phyloP scores from a whole-genome alignment of 1,140 invertebrate species.

The Ylistrum balloti region DNA sequence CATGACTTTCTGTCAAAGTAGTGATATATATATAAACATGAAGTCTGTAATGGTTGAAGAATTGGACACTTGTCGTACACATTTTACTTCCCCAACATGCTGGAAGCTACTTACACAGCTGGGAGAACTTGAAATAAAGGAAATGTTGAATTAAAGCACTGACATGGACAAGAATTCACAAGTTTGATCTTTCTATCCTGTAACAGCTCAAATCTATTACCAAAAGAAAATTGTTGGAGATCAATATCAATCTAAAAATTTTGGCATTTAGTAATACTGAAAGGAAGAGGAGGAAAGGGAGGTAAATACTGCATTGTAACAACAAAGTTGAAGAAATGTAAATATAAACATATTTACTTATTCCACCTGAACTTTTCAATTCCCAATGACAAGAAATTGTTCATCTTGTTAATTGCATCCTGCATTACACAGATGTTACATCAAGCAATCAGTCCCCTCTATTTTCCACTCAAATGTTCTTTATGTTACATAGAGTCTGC shows the following conservation, averaged over 20 bases:
- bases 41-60: too few species aligned
- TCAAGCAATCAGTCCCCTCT: neutral
- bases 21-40: too few species aligned
- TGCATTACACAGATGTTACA: neutral
- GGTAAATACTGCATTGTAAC: neutral
- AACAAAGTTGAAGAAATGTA: neutral
- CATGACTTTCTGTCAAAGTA: too few species aligned
- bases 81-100: too few species aligned
- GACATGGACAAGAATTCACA: neutral
- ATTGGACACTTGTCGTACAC: too few species aligned
- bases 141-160: too few species aligned
- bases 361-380: neutral
- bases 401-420: neutral
- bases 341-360: neutral
- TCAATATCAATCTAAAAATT: neutral
- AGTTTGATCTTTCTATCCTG: neutral
- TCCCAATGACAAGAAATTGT: neutral
- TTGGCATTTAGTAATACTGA: neutral
- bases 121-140: neutral
- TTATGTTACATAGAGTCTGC: neutral
- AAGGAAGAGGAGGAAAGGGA: neutral
- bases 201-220: neutral
- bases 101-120: neutral
- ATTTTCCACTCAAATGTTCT: neutral
- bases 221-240: neutral